Evolutionary conservation across 2,888 invertebrate genomes (phyloP), one percentile per base, ranked within the genome.

Genomic region (Furcula furcula): DNA sequence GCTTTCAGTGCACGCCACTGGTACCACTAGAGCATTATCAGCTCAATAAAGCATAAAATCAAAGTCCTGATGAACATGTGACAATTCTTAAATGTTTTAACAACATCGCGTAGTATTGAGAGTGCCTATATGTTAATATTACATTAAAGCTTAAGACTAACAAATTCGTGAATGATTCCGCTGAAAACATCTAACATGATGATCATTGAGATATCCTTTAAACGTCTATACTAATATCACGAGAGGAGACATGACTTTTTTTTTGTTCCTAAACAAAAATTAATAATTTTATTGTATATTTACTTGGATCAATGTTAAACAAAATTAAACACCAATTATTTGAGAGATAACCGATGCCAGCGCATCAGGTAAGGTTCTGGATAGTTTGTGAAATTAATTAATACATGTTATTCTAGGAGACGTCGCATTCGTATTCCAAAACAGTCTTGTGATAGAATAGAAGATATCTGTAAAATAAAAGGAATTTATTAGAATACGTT

Each of bases 371-470:
- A 43, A 48, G 40, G 46, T 41, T 53, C 47, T 51, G 22, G 36
- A 40, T 36, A 42, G 31, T 36, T 39, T 37, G 36, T 44, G 15
- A 36, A 29, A 14, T 7, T 16, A 16, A n/a, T 33, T 28, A 30
- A 29, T 21, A 16, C 25, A 4, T 26, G 11, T 35, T 40, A 25
- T 40, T 50, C 34, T 66, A 67, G 14, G 62, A 58, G 29, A 61
- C 67, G 27, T 81, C 82, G 49, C 79, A 78, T 48, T 93, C 94
- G 64, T 97, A 98, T 73, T 97, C 97, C 84, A 98, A 85, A 47
- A 97, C 94, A 82, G 97, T 96, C 87, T 98, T 98, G 90, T 98
- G 98, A 86, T 98, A 98, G 90, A 98, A 98, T 46, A 98, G 91
- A 43, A 98, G 91, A 84, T 98, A 98, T 61, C 97, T 97, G 91